phyloP scores from a whole-genome alignment of 2,888 invertebrate species.

The Lasioglossum morio region DNA sequence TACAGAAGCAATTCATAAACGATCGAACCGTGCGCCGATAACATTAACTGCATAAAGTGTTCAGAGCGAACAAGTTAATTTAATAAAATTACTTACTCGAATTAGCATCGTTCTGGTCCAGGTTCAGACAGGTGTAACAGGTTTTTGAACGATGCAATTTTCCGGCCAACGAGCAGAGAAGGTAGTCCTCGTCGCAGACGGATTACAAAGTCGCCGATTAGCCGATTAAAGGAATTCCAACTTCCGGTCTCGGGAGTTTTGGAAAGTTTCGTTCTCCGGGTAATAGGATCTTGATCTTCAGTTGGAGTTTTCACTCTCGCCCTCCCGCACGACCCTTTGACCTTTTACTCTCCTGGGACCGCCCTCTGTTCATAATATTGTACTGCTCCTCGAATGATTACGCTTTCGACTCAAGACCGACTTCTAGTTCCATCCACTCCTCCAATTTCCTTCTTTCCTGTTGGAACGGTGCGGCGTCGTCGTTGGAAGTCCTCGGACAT shows the following conservation, averaged over 20 bases:
- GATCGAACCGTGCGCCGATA: too few species aligned
- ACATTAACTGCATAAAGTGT: too few species aligned
- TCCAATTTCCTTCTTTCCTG: neutral
- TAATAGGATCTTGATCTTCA: conserved; percentile 36
- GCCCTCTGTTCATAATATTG: neutral
- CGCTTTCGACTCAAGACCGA: neutral
- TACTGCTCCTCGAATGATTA: neutral
- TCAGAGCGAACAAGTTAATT: too few species aligned
- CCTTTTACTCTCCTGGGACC: neutral
- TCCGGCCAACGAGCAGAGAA: neutral
- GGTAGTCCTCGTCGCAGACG: neutral
- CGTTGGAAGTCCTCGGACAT: too few species aligned
- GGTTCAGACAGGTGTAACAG: neutral
- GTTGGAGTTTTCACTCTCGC: neutral
- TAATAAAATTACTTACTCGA: too few species aligned
- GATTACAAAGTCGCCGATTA: conserved; percentile 42
- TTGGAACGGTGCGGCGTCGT: neutral
- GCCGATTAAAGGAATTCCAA: conserved; percentile 35
- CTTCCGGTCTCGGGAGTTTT: neutral
- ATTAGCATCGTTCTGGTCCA: neutral
- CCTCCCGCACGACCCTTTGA: neutral
- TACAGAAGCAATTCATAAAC: too few species aligned
- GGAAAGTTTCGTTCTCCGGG: neutral
- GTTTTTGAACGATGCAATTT: neutral
- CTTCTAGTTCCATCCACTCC: neutral